Conservation (phyloP, 2,113 vertebrate genomes). For the Cottus gobio region DNA sequence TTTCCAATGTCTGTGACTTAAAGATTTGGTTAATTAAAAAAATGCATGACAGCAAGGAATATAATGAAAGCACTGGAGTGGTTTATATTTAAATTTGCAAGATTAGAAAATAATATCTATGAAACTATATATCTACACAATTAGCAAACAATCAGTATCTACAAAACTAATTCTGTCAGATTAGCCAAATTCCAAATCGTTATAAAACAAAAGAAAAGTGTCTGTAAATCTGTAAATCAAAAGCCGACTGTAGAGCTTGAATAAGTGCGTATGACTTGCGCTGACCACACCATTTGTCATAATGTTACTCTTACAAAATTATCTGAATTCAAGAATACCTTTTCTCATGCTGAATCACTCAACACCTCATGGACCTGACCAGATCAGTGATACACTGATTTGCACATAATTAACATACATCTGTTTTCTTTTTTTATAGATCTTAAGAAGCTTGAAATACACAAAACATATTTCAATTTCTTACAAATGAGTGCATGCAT, state of each 20-base stretch:
- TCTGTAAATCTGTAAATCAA: not conserved
- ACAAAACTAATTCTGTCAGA: not conserved
- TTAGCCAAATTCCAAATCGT: not conserved
- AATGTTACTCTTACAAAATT: not conserved
- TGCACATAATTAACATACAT: not conserved
- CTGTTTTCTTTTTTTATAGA: not conserved
- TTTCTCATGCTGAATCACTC: not conserved
- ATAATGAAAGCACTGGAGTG: not conserved
- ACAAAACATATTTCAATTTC: not conserved
- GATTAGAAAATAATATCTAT: not conserved
- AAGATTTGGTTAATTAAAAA: not conserved
- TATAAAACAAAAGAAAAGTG: not conserved
- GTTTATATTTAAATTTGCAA: not conserved
- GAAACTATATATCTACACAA: not conserved
- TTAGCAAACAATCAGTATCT: not conserved
- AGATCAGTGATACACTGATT: not conserved
- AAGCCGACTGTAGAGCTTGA: not conserved
- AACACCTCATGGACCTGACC: not conserved
- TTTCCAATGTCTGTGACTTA: not conserved
- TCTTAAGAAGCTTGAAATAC: not conserved
- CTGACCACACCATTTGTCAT: not conserved
- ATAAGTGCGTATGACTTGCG: constrained; percentile 2
- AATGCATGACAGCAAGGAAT: not conserved
- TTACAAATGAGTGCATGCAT: not conserved
- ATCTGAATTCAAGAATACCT: not conserved